phyloP scores from a whole-genome alignment of 2,113 vertebrate species.

The Lathamus discolor region DNA sequence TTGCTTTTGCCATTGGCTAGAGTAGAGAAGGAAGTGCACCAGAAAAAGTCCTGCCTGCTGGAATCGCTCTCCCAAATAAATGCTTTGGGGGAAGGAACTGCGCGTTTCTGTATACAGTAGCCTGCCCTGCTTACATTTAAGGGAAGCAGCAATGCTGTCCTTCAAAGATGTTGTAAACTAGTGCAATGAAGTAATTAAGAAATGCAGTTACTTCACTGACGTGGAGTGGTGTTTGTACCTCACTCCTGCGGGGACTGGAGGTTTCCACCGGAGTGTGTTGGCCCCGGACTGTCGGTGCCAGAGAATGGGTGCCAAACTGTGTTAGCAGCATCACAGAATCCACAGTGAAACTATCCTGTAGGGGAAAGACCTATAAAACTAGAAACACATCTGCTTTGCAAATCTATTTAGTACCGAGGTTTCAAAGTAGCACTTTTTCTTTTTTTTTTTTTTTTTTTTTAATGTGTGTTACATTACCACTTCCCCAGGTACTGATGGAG shows the following conservation, averaged over 20 bases:
- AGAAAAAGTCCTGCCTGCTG: background rate
- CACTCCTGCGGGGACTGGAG: background rate
- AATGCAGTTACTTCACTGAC: background rate
- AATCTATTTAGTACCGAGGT: background rate
- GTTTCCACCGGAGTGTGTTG: background rate
- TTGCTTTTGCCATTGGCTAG: background rate
- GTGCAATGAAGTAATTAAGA: background rate
- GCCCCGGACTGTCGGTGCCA: rapidly evolving
- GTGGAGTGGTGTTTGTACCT: background rate
- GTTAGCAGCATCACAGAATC: background rate
- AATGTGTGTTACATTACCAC: rapidly evolving
- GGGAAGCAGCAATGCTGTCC: background rate
- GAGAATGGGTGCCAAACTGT: background rate
- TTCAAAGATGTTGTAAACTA: background rate
- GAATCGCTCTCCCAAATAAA: background rate
- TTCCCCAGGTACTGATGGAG: rapidly evolving
- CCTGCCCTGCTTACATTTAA: background rate
- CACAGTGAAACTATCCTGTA: background rate
- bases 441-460: background rate
- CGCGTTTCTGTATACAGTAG: rapidly evolving
- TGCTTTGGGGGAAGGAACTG: background rate
- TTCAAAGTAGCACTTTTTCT: background rate
- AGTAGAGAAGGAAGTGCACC: background rate
- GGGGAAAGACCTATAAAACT: background rate
- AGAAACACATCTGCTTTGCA: background rate